Base-by-base conservation (phyloP, 1,140 invertebrate genomes). In the Sinella curviseta region DNA sequence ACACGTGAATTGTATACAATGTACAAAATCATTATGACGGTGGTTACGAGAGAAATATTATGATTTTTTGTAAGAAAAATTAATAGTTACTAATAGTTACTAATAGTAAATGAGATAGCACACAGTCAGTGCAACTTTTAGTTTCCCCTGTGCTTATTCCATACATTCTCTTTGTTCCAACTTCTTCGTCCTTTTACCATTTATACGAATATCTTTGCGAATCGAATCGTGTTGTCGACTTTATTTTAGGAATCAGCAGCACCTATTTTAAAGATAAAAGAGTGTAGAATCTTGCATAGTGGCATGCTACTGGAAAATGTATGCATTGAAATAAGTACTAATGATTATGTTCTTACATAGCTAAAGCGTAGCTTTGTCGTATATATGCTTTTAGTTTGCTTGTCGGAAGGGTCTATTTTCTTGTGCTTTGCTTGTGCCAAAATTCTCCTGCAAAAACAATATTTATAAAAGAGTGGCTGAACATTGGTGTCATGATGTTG, bases 101-200 rank as follows among this genome's bases (percentile, higher is more conserved):
- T n/a, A n/a, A n/a, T n/a, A n/a, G n/a, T n/a, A 48, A 48, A 48
- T 8, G 17, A 8, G 17, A 17, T 17, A 48, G 39, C 39, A 48
- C 17, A 8, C 17, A 8, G 39, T n/a, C n/a, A n/a, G n/a, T n/a
- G n/a, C n/a, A n/a, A n/a, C 39, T 48, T 17, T 48, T 17, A 48
- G 24, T 60, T 60, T 60, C 55, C 55, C 55, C 24, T 60, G 55
- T 60, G n/a, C 55, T 60, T 60, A 60, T 60, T 60, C 14, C 24
- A 60, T n/a, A n/a, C n/a, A n/a, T 60, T 60, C 24, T n/a, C n/a
- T 60, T 3, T 3, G 55, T 24, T 60, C 55, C 24, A 60, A 24
- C 24, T 12, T 60, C 14, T 60, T n/a, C 55, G 55, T 14, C 55
- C 55, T 60, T 60, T 17, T 17, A n/a, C n/a, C n/a, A n/a, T n/a